Evolutionary conservation across 2,888 invertebrate genomes (phyloP).

Genomic region (Nomada fabriciana): DNA sequence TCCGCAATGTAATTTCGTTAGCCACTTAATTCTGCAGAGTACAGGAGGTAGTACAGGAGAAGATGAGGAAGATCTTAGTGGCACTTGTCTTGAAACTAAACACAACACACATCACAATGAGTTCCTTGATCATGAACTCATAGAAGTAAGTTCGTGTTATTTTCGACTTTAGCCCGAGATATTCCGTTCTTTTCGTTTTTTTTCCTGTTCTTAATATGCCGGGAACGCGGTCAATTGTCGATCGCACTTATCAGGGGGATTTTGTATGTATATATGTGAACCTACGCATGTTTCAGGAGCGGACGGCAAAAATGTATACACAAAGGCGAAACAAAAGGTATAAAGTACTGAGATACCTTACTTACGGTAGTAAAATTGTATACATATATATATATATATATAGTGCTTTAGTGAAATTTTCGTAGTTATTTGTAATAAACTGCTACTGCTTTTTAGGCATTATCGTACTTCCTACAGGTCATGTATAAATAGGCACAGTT

Average conservation of each 20-base stretch:
- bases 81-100: conserved; percentile 84
- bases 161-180: conserved; percentile 2
- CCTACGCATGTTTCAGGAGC: conserved; percentile 77
- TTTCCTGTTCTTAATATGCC: conserved; percentile 11
- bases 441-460: conserved; percentile 73
- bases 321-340: conserved; percentile 85
- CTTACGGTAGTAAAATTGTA: conserved; percentile 39
- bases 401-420: conserved; percentile 56
- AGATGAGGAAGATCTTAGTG: conserved; percentile 85
- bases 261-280: conserved; percentile 46
- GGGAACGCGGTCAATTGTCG: conserved; percentile 21
- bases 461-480: conserved; percentile 75
- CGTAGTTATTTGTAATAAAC: conserved; percentile 66
- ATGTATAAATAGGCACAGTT: conserved; percentile 70
- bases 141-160: conserved; percentile 76
- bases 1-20: conserved; percentile 65
- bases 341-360: conserved; percentile 52
- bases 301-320: conserved; percentile 81
- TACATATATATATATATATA: conserved; percentile 30
- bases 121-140: conserved; percentile 80
- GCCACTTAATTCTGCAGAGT: conserved; percentile 83
- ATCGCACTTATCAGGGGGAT: not conserved
- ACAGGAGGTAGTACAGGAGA: conserved; percentile 87
- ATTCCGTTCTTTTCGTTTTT: not conserved
- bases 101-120: conserved; percentile 85